A percentile compares a stretch with the other conserved stretches of the same genome.
Evolutionary conservation across 35 echinoderm and acorn worm species (phyloP).

Genomic region (Lytechinus pictus): DNA sequence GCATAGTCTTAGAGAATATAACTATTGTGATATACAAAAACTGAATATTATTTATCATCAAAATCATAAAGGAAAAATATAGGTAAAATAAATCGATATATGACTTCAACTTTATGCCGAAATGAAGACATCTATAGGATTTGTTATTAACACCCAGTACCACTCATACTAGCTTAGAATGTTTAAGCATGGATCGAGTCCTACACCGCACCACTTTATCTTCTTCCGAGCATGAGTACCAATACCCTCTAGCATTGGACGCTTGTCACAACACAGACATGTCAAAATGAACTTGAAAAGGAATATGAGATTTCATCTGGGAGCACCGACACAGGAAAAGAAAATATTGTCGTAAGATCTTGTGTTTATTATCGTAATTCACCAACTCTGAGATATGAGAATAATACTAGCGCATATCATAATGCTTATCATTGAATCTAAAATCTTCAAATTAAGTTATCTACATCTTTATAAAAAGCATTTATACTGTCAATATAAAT

Average conservation of each 20-base stretch:
- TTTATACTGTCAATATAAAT: not conserved
- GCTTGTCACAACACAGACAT: not conserved
- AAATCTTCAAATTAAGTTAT: not conserved
- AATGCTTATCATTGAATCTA: not conserved
- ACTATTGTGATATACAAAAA: no score
- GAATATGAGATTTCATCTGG: not conserved
- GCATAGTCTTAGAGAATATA: no score
- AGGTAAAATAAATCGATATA: not conserved
- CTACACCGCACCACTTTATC: not conserved
- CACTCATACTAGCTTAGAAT: slow-evolving; percentile 1
- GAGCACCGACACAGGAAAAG: not conserved
- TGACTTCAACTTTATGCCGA: not conserved
- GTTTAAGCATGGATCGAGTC: not conserved
- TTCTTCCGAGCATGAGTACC: not conserved
- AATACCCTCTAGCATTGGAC: not conserved
- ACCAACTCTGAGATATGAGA: not conserved
- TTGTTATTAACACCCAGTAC: not conserved
- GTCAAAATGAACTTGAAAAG: not conserved
- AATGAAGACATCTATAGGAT: not conserved
- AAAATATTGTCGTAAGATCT: not conserved
- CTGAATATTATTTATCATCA: no score
- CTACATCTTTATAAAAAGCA: not conserved
- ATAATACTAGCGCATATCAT: not conserved
- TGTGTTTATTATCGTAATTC: not conserved
- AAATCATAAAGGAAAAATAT: no score